phyloP scores from a whole-genome alignment of 2,888 invertebrate genomes.

The Octonoba sinensis region DNA sequence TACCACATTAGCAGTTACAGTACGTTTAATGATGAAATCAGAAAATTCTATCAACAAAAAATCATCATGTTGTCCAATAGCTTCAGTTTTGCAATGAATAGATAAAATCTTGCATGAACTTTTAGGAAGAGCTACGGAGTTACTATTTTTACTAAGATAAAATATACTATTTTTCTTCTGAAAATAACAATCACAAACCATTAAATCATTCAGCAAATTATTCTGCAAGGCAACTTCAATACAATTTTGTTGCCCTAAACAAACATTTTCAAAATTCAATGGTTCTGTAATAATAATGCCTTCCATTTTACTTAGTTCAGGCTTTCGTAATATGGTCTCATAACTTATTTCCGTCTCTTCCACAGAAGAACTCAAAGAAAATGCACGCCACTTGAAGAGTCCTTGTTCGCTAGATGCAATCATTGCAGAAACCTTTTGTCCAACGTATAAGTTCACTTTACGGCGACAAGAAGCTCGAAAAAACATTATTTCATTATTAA shows the following conservation, averaged over 20 bases:
- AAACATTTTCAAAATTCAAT: slow-evolving; percentile 37
- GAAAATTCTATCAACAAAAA: slow-evolving; percentile 58
- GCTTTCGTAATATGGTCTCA: slow-evolving; percentile 8
- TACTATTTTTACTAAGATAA: slow-evolving; percentile 33
- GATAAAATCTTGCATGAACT: slow-evolving; percentile 11
- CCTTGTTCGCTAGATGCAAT: slow-evolving; percentile 46
- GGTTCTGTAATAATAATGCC: slow-evolving; percentile 43
- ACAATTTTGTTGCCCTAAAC: slow-evolving; percentile 44
- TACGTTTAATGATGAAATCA: slow-evolving; percentile 37
- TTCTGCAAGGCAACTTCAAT: slow-evolving; percentile 22
- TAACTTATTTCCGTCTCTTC: slow-evolving; percentile 16
- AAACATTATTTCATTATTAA: slow-evolving; percentile 45
- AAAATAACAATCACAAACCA: slow-evolving; percentile 31
- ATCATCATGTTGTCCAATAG: slow-evolving; percentile 48
- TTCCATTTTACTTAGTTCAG: slow-evolving; percentile 23
- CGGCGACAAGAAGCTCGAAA: slow-evolving; percentile 37
- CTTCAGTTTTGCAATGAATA: slow-evolving; percentile 52
- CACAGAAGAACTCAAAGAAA: slow-evolving; percentile 34
- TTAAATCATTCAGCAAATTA: slow-evolving; percentile 18
- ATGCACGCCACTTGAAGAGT: slow-evolving; percentile 51
- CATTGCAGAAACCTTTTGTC: slow-evolving; percentile 59
- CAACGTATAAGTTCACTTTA: slow-evolving; percentile 31
- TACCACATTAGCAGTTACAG: slow-evolving; percentile 31
- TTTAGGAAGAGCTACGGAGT: slow-evolving; percentile 17
- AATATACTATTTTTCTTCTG: slow-evolving; percentile 42